Evolutionary conservation across 1,140 invertebrate genomes (phyloP), one percentile per base, ranked within the genome.

Genomic region (Campoletis sonorensis): DNA sequence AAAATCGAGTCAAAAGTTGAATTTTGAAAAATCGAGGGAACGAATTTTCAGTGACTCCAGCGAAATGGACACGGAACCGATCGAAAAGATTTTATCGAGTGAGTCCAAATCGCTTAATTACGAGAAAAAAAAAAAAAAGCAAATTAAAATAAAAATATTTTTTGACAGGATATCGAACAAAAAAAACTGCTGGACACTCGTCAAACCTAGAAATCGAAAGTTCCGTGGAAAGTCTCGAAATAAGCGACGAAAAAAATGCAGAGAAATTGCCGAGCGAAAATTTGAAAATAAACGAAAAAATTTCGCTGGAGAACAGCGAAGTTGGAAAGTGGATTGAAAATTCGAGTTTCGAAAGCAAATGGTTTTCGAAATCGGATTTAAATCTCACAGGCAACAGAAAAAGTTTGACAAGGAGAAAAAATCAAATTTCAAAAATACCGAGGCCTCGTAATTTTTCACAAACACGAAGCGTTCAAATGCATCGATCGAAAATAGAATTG

Each of bases 261-360:
- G 23, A 26, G 30, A 18, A 75, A 51, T 3, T 23, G 10, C 21
- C 11, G 0, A 27, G 13, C 49, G 5, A 27, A 3, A 23, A 13
- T 4, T 30, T 40, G 10, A 73, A 30, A 70, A 27, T 23, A 4
- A 40, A 33, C 3, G n/a, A n/a, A 70, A 75, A 51, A 54, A 30
- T 18, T 33, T 71, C 33, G 21, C 15, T 80, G 70, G 79, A 40
- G 15, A 45, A 26, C 16, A 21, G n/a, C 4, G 27, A 77, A 18
- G 54, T 58, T 61, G 82, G 79, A 2, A 72, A 73, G 79, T 83
- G 82, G 79, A 64, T 83, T 1, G 64, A 33, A 82, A 81, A 80
- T 26, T 30, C 58, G 0, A 75, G 76, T 76, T 78, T 67, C 45
- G 82, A 54, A 23, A 61, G 64, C 21, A 71, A 79, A 64, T 81